Evolutionary conservation across 2,888 invertebrate species (phyloP).

Genomic region (Toxonevra muliebris): DNA sequence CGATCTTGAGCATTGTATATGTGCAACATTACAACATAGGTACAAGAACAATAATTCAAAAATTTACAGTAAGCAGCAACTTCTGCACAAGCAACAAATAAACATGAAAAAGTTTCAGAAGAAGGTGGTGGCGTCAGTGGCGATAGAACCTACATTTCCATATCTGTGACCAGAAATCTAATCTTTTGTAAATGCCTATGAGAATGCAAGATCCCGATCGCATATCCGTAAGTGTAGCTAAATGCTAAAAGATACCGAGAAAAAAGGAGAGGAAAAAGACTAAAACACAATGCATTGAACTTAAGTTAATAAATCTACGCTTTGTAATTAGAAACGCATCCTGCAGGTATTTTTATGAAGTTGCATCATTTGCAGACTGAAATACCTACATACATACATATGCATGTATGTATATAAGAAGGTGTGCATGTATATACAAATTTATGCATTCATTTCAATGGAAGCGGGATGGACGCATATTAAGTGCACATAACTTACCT

Average conservation of each 20-base stretch:
- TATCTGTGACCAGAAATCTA: conserved; percentile 17
- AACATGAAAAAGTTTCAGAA: background rate
- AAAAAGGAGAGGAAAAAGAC: conserved; percentile 16
- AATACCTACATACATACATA: background rate
- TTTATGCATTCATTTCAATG: too few species aligned
- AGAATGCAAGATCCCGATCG: conserved; percentile 6
- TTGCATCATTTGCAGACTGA: too few species aligned
- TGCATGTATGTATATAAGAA: background rate
- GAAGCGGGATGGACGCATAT: too few species aligned
- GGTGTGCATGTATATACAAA: too few species aligned
- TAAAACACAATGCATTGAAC: conserved; percentile 27
- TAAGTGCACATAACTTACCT: too few species aligned
- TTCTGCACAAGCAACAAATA: conserved; percentile 6
- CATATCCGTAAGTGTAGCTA: conserved; percentile 15
- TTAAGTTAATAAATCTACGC: conserved; percentile 29
- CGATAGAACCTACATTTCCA: background rate
- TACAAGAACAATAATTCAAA: conserved; percentile 39
- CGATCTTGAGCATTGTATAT: conserved; percentile 41
- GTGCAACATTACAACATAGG: conserved; percentile 36
- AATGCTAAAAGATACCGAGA: conserved; percentile 8
- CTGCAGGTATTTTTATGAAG: conserved; percentile 32
- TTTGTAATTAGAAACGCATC: conserved; percentile 47
- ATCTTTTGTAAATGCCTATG: conserved; percentile 21
- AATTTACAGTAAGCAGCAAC: conserved; percentile 26
- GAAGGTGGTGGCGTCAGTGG: background rate